Evolutionary conservation across 2,797 vertebrate species (phyloP), one percentile per base, ranked within the genome.

Genomic region (Odontamblyopus lacepedii): DNA sequence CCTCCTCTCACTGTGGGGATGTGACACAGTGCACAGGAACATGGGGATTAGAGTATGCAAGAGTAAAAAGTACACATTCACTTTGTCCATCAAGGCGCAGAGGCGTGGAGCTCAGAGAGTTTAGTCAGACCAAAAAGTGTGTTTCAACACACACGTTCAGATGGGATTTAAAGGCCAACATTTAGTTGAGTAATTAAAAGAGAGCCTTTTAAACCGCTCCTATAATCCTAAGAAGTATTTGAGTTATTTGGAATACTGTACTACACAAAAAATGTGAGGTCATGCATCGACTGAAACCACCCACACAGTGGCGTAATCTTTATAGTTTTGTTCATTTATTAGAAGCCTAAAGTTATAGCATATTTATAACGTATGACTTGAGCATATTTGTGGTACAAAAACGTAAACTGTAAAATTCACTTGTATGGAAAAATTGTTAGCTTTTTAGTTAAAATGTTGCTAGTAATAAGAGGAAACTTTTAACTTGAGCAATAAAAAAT

Each of bases 11-110:
- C 82, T 73, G 80, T 84, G 84, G 82, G 86, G 88, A 78, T 75
- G 80, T 91, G 87, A 89, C 89, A 92, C 86, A 90, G 79, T 86
- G 89, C 84, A 91, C 83, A 84, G 88, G 76, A 92, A 90, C 91
- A 87, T 80, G 74, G 79, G 87, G 82, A 90, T 87, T 85, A 87
- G 76, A 88, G 81, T 74, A 74, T 84, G 81, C 80, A 72, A 76
- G 73, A 89, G 81, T 69, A 86, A 81, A 87, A 87, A 90, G 82
- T 90, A 82, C 76, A 83, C 78, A 88, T 89, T 90, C 85, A 89
- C 84, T 87, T 86, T 86, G 83, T 90, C 87, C 85, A 86, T 89
- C 87, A 91, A 72, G 81, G 70, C 76, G 77, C 5, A 38, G 30
- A 75, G 38, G 68, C 75, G 77, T 70, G 70, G 72, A 27, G 8